Evolutionary conservation across 2,888 invertebrate genomes (phyloP).

Genomic region (Acrocyrtus sp.): DNA sequence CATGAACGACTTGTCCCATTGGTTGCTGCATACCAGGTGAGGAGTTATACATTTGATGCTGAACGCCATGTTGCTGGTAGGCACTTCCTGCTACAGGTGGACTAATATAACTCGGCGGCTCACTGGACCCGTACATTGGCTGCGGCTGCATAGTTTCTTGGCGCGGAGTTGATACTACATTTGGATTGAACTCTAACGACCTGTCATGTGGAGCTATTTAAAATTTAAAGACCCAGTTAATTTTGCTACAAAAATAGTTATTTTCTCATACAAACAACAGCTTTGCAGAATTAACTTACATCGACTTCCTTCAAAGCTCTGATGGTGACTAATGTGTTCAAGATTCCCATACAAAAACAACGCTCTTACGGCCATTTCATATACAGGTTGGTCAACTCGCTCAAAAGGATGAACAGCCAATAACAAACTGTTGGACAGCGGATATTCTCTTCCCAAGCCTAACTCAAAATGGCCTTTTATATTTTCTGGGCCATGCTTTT

Average conservation of each 20-base stretch:
- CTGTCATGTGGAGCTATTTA: conserved; percentile 55
- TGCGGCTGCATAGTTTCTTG: conserved; percentile 41
- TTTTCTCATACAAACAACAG: no score
- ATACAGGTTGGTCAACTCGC: conserved; percentile 65
- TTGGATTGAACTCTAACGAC: conserved; percentile 62
- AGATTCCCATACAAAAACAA: conserved; percentile 94
- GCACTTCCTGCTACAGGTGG: conserved; percentile 46
- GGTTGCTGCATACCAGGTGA: conserved; percentile 53
- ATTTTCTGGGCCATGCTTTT: conserved; percentile 58
- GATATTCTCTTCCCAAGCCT: conserved; percentile 55
- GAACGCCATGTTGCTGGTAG: conserved; percentile 56
- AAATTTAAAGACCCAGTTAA: no score
- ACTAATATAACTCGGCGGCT: conserved; percentile 41
- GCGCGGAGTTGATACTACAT: conserved; percentile 62
- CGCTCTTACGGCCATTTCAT: conserved; percentile 90
- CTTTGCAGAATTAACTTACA: conserved; percentile 7
- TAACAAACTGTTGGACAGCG: conserved; percentile 57
- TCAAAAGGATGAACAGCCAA: conserved; percentile 58
- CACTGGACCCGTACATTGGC: conserved; percentile 16
- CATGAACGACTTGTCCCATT: conserved; percentile 8
- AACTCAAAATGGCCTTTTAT: conserved; percentile 61
- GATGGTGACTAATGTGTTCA: conserved; percentile 61
- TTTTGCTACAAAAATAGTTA: not conserved
- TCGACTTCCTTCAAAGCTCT: conserved; percentile 35
- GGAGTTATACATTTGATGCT: conserved; percentile 29